Evolutionary conservation across 1,140 invertebrate genomes (phyloP).

Genomic region (Globodera rostochiensis): DNA sequence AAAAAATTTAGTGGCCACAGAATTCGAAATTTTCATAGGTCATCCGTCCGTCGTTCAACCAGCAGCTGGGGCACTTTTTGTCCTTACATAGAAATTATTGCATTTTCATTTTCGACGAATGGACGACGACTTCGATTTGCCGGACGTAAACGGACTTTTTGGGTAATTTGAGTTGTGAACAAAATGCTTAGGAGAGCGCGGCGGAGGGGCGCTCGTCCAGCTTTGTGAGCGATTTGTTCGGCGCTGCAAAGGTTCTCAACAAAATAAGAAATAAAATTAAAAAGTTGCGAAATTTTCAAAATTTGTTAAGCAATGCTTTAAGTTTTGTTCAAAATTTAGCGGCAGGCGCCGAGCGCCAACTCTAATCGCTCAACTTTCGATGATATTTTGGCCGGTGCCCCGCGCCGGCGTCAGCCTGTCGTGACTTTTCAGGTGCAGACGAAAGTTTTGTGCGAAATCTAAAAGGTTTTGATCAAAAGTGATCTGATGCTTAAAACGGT

Average conservation of each 20-base stretch:
- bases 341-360: not conserved
- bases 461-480: no score
- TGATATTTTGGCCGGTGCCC: conserved; percentile 34
- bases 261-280: not conserved
- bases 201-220: not conserved
- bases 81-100: not conserved
- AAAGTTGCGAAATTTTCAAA: not conserved
- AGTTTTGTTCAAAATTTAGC: conserved; percentile 21
- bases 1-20: not conserved
- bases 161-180: not conserved
- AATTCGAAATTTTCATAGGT: not conserved
- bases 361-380: conserved; percentile 25
- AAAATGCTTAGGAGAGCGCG: not conserved
- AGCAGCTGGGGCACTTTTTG: not conserved
- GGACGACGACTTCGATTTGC: conserved; percentile 48
- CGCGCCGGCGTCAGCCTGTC: conserved; percentile 33
- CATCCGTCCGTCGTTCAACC: no score
- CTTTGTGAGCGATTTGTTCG: conserved; percentile 35
- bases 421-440: conserved; percentile 31
- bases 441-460: no score
- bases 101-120: conserved; percentile 7
- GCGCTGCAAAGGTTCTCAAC: conserved; percentile 10
- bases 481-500: no score
- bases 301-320: not conserved
- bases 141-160: conserved; percentile 30